phyloP scores from a whole-genome alignment of 1,140 invertebrate species.

The Ostrea edulis region DNA sequence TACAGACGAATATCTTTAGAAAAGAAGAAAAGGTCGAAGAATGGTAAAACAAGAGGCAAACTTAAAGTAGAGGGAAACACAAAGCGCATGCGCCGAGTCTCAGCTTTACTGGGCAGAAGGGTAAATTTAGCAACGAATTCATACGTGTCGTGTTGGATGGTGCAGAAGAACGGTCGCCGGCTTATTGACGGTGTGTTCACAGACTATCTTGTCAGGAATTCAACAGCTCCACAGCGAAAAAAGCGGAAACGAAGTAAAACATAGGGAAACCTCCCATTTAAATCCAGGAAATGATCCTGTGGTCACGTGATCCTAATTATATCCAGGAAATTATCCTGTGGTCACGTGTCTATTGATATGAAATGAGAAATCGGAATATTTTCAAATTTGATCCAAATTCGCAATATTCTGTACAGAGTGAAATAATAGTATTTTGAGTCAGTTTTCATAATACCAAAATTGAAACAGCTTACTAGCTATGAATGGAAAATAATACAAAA shows the following conservation, averaged over 20 bases:
- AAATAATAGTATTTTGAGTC: no score
- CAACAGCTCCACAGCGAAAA: not conserved
- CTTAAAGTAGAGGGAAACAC: constrained; percentile 54
- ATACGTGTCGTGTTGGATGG: constrained; percentile 56
- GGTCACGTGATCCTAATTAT: no score
- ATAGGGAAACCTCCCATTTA: not conserved
- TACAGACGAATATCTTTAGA: constrained; percentile 52
- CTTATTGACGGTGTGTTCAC: constrained; percentile 54
- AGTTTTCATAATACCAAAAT: no score
- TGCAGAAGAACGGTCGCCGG: constrained; percentile 53
- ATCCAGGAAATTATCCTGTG: no score
- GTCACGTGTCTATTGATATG: no score
- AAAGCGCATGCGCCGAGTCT: constrained; percentile 45
- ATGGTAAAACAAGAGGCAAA: constrained; percentile 53
- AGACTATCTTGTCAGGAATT: constrained; percentile 50
- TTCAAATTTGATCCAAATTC: no score
- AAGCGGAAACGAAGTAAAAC: not conserved
- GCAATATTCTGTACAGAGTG: no score
- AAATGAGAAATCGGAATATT: no score
- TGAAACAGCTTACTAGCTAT: no score
- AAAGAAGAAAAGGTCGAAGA: constrained; percentile 49
- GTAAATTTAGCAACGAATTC: constrained; percentile 52
- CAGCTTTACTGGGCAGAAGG: constrained; percentile 46
- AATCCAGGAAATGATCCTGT: no score
- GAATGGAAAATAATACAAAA: no score